Base-by-base conservation (phyloP, 2,113 vertebrate species). In the Cyprinus carpio region DNA sequence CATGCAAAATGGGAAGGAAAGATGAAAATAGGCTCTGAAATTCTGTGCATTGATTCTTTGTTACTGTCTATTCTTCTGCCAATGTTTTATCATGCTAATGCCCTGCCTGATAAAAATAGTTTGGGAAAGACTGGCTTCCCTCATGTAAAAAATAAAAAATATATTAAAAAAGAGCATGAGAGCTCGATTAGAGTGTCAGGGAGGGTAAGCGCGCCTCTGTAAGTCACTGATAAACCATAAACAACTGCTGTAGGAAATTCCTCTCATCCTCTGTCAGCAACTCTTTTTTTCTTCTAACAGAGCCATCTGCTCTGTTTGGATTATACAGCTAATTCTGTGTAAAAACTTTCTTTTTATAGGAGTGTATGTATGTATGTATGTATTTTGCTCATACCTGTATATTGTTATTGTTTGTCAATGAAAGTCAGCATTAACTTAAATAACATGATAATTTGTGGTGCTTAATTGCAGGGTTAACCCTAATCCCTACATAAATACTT, bases 21-120 rank as follows among this genome's bases (percentile, higher is more conserved):
- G 91, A 92, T 93, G 92, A 91, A 93, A 94, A 94, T 93, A 93
- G 93, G 92, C 91, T 87, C 84, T 89, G 84, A 89, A 92, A 93
- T 92, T 92, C 92, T 92, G 90, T 89, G 87, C 89, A 92, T 92
- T 91, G 92, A 89, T 91, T 93, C 91, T 92, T 92, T 93, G 91
- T 91, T 89, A 93, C 93, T 91, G 93, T 94, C 91, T 74, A 82
- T 91, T 89, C 90, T 91, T 91, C 92, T 92, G 92, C 91, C 69
- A 91, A 85, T 92, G 90, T 93, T 93, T 94, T 94, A 91, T 94
- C 91, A 94, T 94, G 93, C 72, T 92, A 95, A 83, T 76, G 71
- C 56, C 75, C 87, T 82, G 78, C 74, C 88, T 75, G 87, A 90
- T 92, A 92, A 91, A 93, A 91, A 91, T 92, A 91, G 90, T 92